These are phyloP conservation scores for Chaenogobius annularis DNA, from an alignment of 2,113 vertebrate genomes.

Conservation along the genomic window DNA sequence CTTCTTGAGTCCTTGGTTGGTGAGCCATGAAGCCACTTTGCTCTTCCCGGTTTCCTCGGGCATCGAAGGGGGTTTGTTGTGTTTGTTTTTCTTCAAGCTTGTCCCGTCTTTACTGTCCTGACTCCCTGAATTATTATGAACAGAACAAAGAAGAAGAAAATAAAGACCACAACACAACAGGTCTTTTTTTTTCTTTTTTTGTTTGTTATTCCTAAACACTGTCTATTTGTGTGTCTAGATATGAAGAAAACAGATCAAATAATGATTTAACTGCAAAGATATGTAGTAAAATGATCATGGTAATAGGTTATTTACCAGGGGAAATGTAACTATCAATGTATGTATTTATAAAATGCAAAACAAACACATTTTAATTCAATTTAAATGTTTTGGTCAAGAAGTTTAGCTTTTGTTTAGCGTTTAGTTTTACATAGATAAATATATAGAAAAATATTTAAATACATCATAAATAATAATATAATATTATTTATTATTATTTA, in stretches of 20 bases:
- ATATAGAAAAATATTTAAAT: no score
- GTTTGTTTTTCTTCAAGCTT: slow-evolving; percentile 53
- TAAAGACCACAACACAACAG: not conserved
- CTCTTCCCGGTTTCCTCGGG: slow-evolving; percentile 91
- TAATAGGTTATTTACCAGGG: not conserved
- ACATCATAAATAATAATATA: no score
- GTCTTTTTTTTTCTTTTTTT: no score
- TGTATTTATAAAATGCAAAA: no score
- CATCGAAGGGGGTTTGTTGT: slow-evolving; percentile 82
- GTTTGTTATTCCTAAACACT: no score
- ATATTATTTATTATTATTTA: no score
- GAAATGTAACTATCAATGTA: no score
- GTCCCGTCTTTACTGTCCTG: slow-evolving; percentile 82
- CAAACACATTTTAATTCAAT: no score
- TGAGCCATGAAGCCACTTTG: slow-evolving; percentile 96
- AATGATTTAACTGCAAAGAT: not conserved
- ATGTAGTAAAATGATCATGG: not conserved
- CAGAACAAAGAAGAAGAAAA: not conserved
- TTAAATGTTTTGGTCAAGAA: no score
- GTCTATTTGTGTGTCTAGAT: no score
- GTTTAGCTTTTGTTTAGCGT: no score
- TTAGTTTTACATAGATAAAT: no score
- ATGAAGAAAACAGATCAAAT: not conserved
- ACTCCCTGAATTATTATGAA: slow-evolving; percentile 40
- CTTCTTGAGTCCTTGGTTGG: slow-evolving; percentile 76